These are phyloP conservation scores for Bombus vancouverensis DNA, from an alignment of 1,140 invertebrate species.

Conservation along the genomic window DNA sequence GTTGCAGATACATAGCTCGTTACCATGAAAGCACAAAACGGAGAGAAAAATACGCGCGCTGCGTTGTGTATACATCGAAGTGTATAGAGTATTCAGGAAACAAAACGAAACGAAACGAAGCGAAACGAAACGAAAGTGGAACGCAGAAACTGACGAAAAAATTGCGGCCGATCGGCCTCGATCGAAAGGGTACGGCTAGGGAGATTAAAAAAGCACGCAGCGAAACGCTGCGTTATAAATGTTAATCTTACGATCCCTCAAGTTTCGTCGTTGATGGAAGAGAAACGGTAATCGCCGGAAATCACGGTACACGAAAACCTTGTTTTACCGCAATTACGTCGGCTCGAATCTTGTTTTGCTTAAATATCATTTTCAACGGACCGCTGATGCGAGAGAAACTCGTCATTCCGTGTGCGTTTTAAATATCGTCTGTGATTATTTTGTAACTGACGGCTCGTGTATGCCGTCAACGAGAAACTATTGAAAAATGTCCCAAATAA, in stretches of 20 bases:
- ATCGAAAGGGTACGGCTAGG: not conserved
- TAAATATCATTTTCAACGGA: conserved; percentile 7
- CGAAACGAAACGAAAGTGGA: conserved; percentile 18
- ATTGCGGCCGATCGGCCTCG: not conserved
- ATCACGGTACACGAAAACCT: conserved; percentile 10
- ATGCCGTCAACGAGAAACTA: not conserved
- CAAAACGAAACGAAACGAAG: not conserved
- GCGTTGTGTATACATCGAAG: too few species aligned
- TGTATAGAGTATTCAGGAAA: too few species aligned
- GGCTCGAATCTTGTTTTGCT: conserved; percentile 18
- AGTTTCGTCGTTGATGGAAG: conserved; percentile 20
- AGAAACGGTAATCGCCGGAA: conserved; percentile 35
- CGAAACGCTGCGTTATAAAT: conserved; percentile 31
- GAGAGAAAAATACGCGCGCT: not conserved
- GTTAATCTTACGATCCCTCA: conserved; percentile 27
- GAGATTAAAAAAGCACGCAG: not conserved
- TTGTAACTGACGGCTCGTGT: not conserved
- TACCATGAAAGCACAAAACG: not conserved
- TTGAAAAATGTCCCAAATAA: not conserved
- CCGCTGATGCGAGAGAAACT: not conserved
- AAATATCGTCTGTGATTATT: not conserved
- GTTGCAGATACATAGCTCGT: not conserved
- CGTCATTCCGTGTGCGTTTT: not conserved
- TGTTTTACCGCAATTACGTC: conserved; percentile 34
- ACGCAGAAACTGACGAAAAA: not conserved